Base-by-base conservation (phyloP, 2,797 vertebrate genomes). In the Neoniphon sammara region DNA sequence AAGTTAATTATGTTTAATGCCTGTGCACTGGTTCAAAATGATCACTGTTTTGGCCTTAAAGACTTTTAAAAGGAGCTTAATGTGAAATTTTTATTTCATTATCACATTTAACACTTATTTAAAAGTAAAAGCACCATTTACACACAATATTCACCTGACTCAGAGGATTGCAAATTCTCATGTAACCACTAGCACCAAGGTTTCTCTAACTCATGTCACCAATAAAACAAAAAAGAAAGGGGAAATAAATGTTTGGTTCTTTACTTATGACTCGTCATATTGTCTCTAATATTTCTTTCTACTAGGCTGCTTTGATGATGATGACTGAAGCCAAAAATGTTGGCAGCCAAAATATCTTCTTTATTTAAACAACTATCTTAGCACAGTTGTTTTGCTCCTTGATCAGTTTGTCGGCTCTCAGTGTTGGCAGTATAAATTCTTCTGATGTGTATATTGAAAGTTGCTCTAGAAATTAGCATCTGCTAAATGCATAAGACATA, bases 1-100 rank as follows among this genome's bases (percentile, higher is more conserved):
- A 62, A 83, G 66, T 77, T 87, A 84, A 88, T 90, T 83, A 73
- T 80, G 44, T 81, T 75, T 63, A 83, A 87, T 75, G 72, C 57
- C 77, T 82, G 60, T 64, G 77, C 44, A 69, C 34, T 66, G 50
- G 46, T 66, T 61, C 17, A 70, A 68, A 50, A 30, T 67, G 39
- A 83, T 83, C 46, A 60, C 36, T 70, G 25, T 70, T 83, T 77
- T 42, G 30, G 15, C 62, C 8, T 65, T 65, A 56, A 78, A 76
- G 27, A 55, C 54, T 50, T 58, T 20, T 27, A 52, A 79, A 68
- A 77, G 3, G 5, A 77, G 12, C 11, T 49, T 57, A 23, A 68
- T 65, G 42, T 54, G 5, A 65, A 46, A 60, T 20, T 27, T 31
- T 55, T 18, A 54, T 58, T 44, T 69, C 10, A 55, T 67, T 56